Conservation (phyloP, 2,888 invertebrate genomes). For the Sinotaia quadrata region DNA sequence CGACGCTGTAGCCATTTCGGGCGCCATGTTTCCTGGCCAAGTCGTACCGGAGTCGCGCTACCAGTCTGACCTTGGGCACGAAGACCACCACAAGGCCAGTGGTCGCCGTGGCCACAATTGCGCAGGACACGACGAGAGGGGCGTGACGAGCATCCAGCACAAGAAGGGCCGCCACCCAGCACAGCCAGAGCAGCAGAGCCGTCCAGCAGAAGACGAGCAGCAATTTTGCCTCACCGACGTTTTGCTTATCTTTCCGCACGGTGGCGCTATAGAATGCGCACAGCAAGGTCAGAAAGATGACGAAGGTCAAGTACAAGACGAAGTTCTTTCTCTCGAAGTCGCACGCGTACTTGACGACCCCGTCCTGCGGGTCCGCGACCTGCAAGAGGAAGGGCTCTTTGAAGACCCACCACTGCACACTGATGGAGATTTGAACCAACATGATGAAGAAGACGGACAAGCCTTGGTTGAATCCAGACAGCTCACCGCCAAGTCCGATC, state of each 20-base stretch:
- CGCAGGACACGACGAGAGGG: conserved; percentile 85
- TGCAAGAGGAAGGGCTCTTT: conserved; percentile 51
- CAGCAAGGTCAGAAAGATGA: conserved; percentile 86
- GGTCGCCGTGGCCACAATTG: conserved; percentile 86
- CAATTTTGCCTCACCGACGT: conserved; percentile 92
- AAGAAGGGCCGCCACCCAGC: conserved; percentile 78
- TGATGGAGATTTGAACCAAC: conserved; percentile 77
- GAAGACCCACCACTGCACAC: conserved; percentile 69
- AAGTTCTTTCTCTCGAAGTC: conserved; percentile 51
- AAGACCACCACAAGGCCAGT: conserved; percentile 93
- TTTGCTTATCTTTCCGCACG: conserved; percentile 88
- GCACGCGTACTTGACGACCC: conserved; percentile 45
- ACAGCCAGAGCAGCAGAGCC: conserved; percentile 80
- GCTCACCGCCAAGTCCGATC: conserved; percentile 87
- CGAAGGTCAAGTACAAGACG: conserved; percentile 84
- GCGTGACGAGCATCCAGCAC: conserved; percentile 54
- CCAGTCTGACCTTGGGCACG: conserved; percentile 82
- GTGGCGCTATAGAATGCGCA: conserved; percentile 88
- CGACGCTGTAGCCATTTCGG: conserved; percentile 57
- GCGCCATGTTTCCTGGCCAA: conserved; percentile 45
- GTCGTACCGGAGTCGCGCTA: conserved; percentile 59
- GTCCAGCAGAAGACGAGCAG: conserved; percentile 89
- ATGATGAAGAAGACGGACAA: conserved; percentile 90
- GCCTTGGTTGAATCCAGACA: conserved; percentile 80
- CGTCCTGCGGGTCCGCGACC: not conserved